A percentile compares a stretch with the other conserved stretches of the same genome.
Conservation (phyloP, 2,797 vertebrate species). For the Enteromius thamalakanensis region DNA sequence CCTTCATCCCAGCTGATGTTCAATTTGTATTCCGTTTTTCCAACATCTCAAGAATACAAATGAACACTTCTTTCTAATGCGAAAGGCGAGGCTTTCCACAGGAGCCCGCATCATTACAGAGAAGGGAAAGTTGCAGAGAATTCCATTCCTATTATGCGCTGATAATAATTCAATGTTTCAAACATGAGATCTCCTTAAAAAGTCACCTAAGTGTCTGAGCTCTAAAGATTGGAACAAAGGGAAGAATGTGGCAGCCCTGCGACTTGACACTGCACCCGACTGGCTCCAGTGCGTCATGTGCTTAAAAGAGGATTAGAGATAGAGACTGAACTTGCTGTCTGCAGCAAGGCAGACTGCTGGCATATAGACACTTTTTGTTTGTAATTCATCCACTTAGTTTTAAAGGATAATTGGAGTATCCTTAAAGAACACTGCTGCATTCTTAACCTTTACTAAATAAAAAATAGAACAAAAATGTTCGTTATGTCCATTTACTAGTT, state of each 20-base stretch:
- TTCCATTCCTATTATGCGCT: slow-evolving; percentile 39
- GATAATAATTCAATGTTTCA: slow-evolving; percentile 60
- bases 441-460: not conserved
- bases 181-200: slow-evolving; percentile 55
- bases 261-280: slow-evolving; percentile 43
- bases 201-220: slow-evolving; percentile 44
- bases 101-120: slow-evolving; percentile 45
- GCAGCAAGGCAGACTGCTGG: slow-evolving; percentile 32
- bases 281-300: slow-evolving; percentile 45
- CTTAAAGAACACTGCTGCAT: not conserved
- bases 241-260: slow-evolving; percentile 50
- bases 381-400: slow-evolving; percentile 39
- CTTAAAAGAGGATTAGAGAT: slow-evolving; percentile 50
- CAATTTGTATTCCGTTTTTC: slow-evolving; percentile 35
- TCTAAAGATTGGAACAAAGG: slow-evolving; percentile 56
- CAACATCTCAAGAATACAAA: slow-evolving; percentile 37
- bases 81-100: slow-evolving; percentile 11
- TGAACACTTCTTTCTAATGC: slow-evolving; percentile 18
- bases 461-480: not conserved
- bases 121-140: slow-evolving; percentile 42
- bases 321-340: slow-evolving; percentile 43
- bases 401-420: slow-evolving; percentile 31
- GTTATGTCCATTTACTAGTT: slow-evolving; percentile 9
- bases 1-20: slow-evolving; percentile 30
- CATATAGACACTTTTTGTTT: slow-evolving; percentile 38